Evolutionary conservation across 2,113 vertebrate genomes (phyloP).

Genomic region (Callipepla squamata): DNA sequence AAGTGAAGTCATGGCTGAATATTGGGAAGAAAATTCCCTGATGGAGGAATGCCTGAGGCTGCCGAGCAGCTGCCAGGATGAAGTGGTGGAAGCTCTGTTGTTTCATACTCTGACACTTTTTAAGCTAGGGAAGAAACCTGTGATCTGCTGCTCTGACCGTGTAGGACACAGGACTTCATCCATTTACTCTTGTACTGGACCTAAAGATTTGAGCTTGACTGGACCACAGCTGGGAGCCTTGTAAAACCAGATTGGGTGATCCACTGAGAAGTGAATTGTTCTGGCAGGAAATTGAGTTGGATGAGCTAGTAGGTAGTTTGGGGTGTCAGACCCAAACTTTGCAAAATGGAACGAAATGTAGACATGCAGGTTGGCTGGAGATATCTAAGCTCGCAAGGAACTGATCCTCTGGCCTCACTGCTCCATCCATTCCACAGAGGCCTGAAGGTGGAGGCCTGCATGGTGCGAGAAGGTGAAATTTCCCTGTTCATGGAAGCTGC

Average conservation of each 20-base stretch:
- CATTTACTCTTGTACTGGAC: background rate
- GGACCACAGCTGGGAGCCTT: background rate
- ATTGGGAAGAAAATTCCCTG: background rate
- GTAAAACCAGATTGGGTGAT: background rate
- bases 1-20: background rate
- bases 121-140: background rate
- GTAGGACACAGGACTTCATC: background rate
- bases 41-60: background rate
- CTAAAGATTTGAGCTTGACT: accelerated
- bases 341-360: background rate
- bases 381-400: background rate
- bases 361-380: background rate
- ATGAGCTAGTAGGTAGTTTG: background rate
- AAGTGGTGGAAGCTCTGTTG: background rate
- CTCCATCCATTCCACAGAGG: background rate
- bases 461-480: accelerated
- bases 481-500: background rate
- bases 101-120: background rate
- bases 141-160: accelerated
- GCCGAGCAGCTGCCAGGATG: background rate
- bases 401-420: background rate
- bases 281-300: background rate
- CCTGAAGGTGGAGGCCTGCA: background rate
- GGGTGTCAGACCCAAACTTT: background rate
- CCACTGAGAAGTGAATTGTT: background rate